phyloP scores from a whole-genome alignment of 2,888 invertebrate species.

The Chrysodeixis includens region DNA sequence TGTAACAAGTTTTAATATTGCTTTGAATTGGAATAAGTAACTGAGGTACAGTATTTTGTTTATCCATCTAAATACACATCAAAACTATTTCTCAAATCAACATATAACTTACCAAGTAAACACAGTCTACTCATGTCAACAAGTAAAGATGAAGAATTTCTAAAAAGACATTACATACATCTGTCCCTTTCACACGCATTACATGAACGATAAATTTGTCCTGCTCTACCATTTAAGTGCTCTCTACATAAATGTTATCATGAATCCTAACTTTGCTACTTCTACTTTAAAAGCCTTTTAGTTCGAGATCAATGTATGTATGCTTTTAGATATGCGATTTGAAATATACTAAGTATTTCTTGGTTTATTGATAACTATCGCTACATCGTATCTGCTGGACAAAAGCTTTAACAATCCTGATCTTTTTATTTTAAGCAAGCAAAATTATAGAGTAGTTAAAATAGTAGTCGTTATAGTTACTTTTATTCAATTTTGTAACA shows the following conservation, averaged over 20 bases:
- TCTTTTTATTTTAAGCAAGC: no score
- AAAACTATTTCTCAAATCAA: neutral
- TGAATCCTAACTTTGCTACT: slow-evolving; percentile 38
- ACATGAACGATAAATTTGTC: slow-evolving; percentile 6
- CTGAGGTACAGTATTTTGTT: no score
- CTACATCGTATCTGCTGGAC: neutral
- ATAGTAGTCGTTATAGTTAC: no score
- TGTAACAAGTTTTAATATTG: no score
- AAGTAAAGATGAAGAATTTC: neutral
- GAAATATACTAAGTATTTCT: neutral
- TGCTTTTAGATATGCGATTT: slow-evolving; percentile 15
- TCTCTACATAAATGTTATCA: slow-evolving; percentile 38
- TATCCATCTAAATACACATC: no score
- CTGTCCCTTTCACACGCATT: neutral
- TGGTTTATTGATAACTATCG: neutral
- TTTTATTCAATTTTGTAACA: no score
- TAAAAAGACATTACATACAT: neutral
- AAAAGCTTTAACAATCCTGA: neutral
- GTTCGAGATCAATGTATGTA: slow-evolving; percentile 11
- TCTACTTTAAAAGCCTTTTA: slow-evolving; percentile 33
- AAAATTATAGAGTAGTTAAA: no score
- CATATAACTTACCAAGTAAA: slow-evolving; percentile 1
- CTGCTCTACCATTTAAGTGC: slow-evolving; percentile 29
- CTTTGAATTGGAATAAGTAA: no score
- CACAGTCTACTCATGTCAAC: neutral